Evolutionary conservation across 2,888 invertebrate species (phyloP), one percentile per base, ranked within the genome.

Genomic region (Heliconius ismenius): DNA sequence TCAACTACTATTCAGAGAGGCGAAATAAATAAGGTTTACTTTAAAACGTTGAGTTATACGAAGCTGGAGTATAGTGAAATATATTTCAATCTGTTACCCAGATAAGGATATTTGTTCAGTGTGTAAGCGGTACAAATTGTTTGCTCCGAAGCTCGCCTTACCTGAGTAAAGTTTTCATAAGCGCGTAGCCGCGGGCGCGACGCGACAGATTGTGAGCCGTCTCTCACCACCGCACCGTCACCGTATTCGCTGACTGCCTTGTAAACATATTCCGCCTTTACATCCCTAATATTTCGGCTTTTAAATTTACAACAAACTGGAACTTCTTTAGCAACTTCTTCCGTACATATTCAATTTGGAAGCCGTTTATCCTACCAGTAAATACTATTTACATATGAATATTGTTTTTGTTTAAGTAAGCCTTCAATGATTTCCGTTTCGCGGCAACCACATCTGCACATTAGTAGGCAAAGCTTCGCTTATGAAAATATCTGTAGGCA

Each of bases 141-240:
- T 93, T 92, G 88, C 90, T 84, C 82, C 84, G 83, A 83, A 86
- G 86, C 85, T 88, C 83, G 85, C 88, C 87, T 88, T 92, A 92
- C 92, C 92, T 93, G 90, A 85, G 92, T 91, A 92, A 90, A 85
- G 92, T 91, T 92, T 91, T 91, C 92, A 92, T 92, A 92, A 92
- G 90, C 88, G 84, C 85, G 86, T 87, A 84, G 90, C 92, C 91
- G 85, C 87, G 82, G 90, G 92, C 91, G 83, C 81, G 81, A 79
- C 83, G 85, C 83, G 91, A 91, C 92, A 92, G 92, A 92, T 91
- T 91, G 89, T 88, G 86, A 86, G 87, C 85, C 87, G 85, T 85
- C 84, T 81, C 86, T 84, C 85, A 83, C 83, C 83, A 84, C 85
- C 79, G 76, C 58, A 85, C 90, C 32, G 32, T 32, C 32, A 32